Percentiles rank a stretch among this genome's conserved stretches.
phyloP scores from a whole-genome alignment of 1,140 invertebrate species.

The Tenebrio molitor region DNA sequence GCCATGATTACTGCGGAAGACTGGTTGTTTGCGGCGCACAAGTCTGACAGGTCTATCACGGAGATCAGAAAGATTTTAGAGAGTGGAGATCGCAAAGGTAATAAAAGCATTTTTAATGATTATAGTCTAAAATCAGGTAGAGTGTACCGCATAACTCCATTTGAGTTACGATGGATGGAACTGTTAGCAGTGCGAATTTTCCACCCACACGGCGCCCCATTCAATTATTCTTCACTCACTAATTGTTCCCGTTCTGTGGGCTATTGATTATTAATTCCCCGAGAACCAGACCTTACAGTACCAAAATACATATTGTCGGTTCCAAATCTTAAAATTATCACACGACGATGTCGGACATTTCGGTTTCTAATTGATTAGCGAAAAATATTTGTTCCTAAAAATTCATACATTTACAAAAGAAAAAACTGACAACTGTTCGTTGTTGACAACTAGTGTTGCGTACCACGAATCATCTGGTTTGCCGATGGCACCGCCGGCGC shows the following conservation, averaged over 20 bases:
- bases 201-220: too few relatives aligned
- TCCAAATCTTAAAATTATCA: slow-evolving; percentile 56
- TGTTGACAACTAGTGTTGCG: too few relatives aligned
- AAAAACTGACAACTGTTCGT: slow-evolving; percentile 43
- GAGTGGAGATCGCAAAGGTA: too few relatives aligned
- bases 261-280: too few relatives aligned
- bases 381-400: slow-evolving; percentile 58
- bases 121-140: slow-evolving; percentile 38
- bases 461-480: too few relatives aligned
- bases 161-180: background rate
- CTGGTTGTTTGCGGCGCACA: slow-evolving; percentile 58
- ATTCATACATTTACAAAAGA: slow-evolving; percentile 48
- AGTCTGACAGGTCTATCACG: slow-evolving; percentile 55
- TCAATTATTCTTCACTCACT: too few relatives aligned
- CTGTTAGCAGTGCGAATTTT: too few relatives aligned
- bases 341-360: slow-evolving; percentile 64
- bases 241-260: too few relatives aligned
- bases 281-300: too few relatives aligned
- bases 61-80: too few relatives aligned
- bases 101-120: slow-evolving; percentile 45
- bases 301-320: slow-evolving; percentile 41
- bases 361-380: slow-evolving; percentile 49
- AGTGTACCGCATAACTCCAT: background rate
- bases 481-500: too few relatives aligned
- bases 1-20: slow-evolving; percentile 55